phyloP scores from a whole-genome alignment of 2,888 invertebrate species.

The Euphydryas editha region DNA sequence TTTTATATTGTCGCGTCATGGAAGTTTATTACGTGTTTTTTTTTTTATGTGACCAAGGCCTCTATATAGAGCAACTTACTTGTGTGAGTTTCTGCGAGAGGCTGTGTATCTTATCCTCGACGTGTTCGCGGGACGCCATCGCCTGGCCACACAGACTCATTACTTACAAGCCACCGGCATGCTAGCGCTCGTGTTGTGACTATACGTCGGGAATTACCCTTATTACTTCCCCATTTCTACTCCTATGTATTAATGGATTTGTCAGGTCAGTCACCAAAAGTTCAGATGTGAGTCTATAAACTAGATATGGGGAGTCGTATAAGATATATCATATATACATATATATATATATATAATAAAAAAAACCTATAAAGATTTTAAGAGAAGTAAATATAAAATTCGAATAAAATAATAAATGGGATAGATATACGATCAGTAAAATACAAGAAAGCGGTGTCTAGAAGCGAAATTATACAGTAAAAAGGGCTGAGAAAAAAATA shows the following conservation, averaged over 20 bases:
- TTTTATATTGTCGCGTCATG: not conserved
- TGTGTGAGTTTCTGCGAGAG: slow-evolving; percentile 88
- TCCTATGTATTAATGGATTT: not conserved
- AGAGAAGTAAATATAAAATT: not conserved
- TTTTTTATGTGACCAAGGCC: slow-evolving; percentile 30
- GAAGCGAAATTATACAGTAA: slow-evolving; percentile 20
- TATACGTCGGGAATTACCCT: slow-evolving; percentile 53
- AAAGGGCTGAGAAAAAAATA: slow-evolving; percentile 25
- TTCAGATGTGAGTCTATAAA: not conserved
- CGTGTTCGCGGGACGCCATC: slow-evolving; percentile 88
- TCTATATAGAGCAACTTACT: slow-evolving; percentile 83
- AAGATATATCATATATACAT: no score
- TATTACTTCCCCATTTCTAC: not conserved
- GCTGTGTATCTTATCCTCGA: slow-evolving; percentile 89
- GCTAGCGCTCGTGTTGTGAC: slow-evolving; percentile 61
- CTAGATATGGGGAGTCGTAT: not conserved
- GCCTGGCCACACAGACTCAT: slow-evolving; percentile 85
- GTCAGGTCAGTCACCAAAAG: not conserved
- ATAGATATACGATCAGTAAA: not conserved
- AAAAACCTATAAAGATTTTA: not conserved
- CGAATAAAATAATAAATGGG: not conserved
- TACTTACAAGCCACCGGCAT: slow-evolving; percentile 73
- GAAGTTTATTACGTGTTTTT: not conserved
- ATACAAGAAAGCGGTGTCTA: slow-evolving; percentile 15
- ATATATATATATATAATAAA: no score